Base-by-base conservation (phyloP, 1,140 invertebrate genomes). In the Camponotus floridanus region DNA sequence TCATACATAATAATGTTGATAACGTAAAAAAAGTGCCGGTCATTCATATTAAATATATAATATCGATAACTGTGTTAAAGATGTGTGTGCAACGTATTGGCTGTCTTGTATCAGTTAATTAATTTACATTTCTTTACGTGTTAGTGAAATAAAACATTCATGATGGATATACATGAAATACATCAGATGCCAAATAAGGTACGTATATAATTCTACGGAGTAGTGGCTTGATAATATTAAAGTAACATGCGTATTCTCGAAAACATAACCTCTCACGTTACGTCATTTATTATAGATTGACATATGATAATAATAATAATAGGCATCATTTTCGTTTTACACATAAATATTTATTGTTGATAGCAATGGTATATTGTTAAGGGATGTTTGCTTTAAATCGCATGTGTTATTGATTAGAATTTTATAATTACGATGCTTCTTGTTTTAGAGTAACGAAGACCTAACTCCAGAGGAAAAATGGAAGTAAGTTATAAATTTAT, bases 391-490 rank as follows among this genome's bases (percentile, higher is more conserved):
- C 57, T 79, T 57, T 86, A 33, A 13, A 65, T 70, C 57, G 57
- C 57, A 11, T 76, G 65, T 31, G 62, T 70, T 81, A 13, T 67
- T 76, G 36, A 18, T 55, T 45, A 62, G 9, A 65, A 55, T 71
- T 39, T 26, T 57, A 15, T 61, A 55, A 26, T n/a, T 70, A 1
- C 62, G 33, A 84, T 48, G n/a, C 76, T 90, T 91, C 92, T 87
- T 91, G 86, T 96, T 96, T 88, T 94, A 97, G 97, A 97, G 96
- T 68, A 95, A 97, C 76, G 97, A 96, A 70, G 96, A 97, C 86
- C 94, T 98, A 93, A 96, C 97, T 9, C 94, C 96, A 4, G 97
- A 97, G 91, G 97, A 97, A 94, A 96, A 96, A 95, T 94, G 95
- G 92, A 96, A 96, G 96, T 96, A 94, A 94, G 81, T 87, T 86